Evolutionary conservation across 92 coral and sea anemone genomes (phyloP).

Genomic region (Phenganax marumi): DNA sequence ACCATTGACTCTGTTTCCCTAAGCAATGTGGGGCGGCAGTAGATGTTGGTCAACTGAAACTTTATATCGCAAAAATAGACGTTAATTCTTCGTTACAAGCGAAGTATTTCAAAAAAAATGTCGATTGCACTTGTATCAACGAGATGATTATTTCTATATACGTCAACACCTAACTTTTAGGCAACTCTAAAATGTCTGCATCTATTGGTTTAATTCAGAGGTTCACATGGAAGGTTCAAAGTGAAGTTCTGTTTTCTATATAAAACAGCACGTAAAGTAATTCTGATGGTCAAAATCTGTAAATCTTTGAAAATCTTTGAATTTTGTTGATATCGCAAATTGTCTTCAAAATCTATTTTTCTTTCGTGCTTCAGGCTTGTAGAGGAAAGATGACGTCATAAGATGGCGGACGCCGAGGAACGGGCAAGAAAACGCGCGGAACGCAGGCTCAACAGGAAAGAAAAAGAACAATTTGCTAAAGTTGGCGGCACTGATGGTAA

Average conservation of each 20-base stretch:
- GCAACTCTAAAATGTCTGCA: background rate
- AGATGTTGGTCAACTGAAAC: too few relatives aligned
- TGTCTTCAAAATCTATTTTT: background rate
- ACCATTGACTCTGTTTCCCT: too few relatives aligned
- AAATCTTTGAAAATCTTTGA: background rate
- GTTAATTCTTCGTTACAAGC: background rate
- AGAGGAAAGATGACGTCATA: conserved; percentile 20
- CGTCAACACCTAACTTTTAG: conserved; percentile 1
- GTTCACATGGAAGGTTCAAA: background rate
- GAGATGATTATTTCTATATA: background rate
- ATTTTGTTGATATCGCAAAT: background rate
- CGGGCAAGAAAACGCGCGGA: conserved; percentile 36
- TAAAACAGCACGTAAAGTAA: too few relatives aligned
- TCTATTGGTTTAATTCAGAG: background rate
- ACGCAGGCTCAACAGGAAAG: conserved; percentile 27
- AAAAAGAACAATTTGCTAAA: background rate
- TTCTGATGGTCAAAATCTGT: background rate
- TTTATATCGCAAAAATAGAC: background rate
- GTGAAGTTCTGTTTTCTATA: too few relatives aligned
- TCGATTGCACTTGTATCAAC: background rate
- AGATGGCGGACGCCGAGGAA: conserved; percentile 41
- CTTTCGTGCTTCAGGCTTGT: background rate
- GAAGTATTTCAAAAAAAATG: background rate
- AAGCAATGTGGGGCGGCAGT: too few relatives aligned
- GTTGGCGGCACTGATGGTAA: background rate